These are phyloP conservation scores for Apodemus sylvaticus DNA, from an alignment of 2,113 vertebrate genomes.

Conservation along the genomic window DNA sequence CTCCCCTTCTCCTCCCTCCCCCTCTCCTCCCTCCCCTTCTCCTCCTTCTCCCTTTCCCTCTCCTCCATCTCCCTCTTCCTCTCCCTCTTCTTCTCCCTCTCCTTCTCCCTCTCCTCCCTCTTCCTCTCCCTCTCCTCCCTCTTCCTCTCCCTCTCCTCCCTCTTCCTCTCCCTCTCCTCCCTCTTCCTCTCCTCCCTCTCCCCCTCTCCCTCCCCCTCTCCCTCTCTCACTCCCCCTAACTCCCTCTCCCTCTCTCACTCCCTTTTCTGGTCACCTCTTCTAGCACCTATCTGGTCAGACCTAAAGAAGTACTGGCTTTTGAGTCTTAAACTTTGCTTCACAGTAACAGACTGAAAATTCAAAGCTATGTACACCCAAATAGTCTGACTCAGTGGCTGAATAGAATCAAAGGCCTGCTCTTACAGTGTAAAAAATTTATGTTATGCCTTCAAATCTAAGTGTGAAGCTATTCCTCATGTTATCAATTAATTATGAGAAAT, in stretches of 20 bases:
- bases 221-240: too few species aligned
- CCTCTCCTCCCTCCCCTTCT: too few species aligned
- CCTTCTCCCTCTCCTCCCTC: background rate
- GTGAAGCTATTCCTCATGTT: background rate
- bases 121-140: too few species aligned
- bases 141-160: too few species aligned
- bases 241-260: too few species aligned
- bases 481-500: background rate
- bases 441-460: background rate
- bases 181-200: too few species aligned
- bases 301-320: background rate
- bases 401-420: background rate
- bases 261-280: too few species aligned
- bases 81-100: too few species aligned
- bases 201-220: too few species aligned
- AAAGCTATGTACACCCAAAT: background rate
- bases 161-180: too few species aligned
- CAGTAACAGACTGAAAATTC: background rate
- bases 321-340: background rate
- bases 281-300: background rate
- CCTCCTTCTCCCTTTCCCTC: too few species aligned
- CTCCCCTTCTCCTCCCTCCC: too few species aligned
- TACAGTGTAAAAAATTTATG: background rate
- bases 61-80: background rate
- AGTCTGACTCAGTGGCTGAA: background rate